Evolutionary conservation across 2,797 vertebrate species (phyloP), one percentile per base, ranked within the genome.

Genomic region (Dendrocincla fuliginosa): DNA sequence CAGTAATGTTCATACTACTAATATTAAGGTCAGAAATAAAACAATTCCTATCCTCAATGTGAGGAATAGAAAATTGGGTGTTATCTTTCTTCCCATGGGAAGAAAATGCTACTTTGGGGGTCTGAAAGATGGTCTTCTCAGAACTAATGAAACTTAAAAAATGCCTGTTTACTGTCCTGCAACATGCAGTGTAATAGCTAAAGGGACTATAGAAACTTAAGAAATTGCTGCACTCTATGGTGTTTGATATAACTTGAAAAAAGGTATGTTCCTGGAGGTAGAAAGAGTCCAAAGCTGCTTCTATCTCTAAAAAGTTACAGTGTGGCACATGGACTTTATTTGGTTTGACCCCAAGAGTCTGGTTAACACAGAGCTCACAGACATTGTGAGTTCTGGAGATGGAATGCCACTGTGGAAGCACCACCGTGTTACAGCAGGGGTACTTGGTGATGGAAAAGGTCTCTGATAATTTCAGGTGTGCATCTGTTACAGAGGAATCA

Each of bases 171-270:
- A 98, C 74, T 6, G 98, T 98, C 95, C 98, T 98, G 98, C 99
- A 99, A 98, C 99, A 99, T 95, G 98, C 99, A 95, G 98, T 99
- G 96, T 99, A 99, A 94, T 97, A 98, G 95, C 97, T 97, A 67
- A 98, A 98, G 9, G 98, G 98, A 95, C 98, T 99, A 94, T 99
- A 99, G 92, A 98, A 98, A 93, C 94, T 98, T 90, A 98, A 95
- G 68, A 99, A 97, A 94, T 98, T 98, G 97, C 98, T 98, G 97
- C 99, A 99, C 91, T 98, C 97, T 69, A 92, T 83, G 56, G 94
- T 97, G 78, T 84, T 94, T 10, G 98, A 97, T 57, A 96, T 41
- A 70, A 97, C 91, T 11, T 97, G 98, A 57, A 98, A 95, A 93
- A 98, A 98, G 28, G 96, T 95, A 78, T 82, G 97, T 56, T 98